Conservation (phyloP, 2,888 invertebrate species). For the Lutraria lutraria region DNA sequence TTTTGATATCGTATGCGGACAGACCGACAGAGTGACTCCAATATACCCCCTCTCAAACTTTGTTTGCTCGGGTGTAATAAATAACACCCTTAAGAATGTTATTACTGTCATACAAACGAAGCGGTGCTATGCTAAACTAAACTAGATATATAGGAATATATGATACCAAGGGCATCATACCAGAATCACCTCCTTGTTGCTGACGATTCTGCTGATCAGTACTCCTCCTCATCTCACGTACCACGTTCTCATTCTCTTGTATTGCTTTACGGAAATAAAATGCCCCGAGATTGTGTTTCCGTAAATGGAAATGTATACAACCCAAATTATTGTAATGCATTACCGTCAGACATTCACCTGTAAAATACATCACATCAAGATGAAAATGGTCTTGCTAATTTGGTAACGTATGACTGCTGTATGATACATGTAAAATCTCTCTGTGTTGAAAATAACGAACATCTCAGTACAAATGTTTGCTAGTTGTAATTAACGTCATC, state of each 20-base stretch:
- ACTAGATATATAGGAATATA: slow-evolving; percentile 14
- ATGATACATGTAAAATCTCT: no score
- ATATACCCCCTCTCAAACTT: no score
- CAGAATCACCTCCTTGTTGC: slow-evolving; percentile 59
- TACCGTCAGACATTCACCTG: slow-evolving; percentile 89
- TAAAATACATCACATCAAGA: not conserved
- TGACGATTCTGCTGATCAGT: slow-evolving; percentile 71
- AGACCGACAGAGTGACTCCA: no score
- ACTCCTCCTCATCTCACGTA: slow-evolving; percentile 79
- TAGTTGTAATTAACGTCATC: no score
- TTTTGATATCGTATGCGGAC: no score
- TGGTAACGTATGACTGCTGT: no score
- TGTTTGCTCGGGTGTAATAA: no score
- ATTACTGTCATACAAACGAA: no score
- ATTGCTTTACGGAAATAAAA: slow-evolving; percentile 93
- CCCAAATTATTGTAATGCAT: slow-evolving; percentile 94
- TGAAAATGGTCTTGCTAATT: no score
- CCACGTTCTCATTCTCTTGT: slow-evolving; percentile 90
- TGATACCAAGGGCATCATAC: slow-evolving; percentile 39
- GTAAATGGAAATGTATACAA: slow-evolving; percentile 92
- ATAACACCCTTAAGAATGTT: no score
- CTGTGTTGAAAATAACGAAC: no score
- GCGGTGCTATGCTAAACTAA: not conserved
- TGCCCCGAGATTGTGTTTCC: slow-evolving; percentile 93
- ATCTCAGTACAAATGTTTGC: no score